Base-by-base conservation (phyloP, 2,888 invertebrate genomes). In the Petrophora chlorosata region DNA sequence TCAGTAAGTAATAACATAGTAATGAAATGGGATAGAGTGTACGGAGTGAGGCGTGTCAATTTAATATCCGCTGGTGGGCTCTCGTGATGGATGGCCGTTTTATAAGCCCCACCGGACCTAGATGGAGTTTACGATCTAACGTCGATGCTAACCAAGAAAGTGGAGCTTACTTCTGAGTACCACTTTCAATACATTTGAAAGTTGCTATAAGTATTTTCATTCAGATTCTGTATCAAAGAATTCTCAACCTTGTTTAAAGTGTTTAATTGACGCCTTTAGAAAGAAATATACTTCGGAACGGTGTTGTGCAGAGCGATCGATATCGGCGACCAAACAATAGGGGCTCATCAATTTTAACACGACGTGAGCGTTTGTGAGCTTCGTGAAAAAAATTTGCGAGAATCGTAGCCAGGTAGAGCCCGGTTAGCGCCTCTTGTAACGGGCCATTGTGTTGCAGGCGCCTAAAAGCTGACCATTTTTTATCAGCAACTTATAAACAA, bases 21-120 rank as follows among this genome's bases (percentile, higher is more conserved):
- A 79, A 83, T 79, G 76, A 69, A 67, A 77, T 72, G 68, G 76
- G 74, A 74, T 73, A 64, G 65, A 76, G 79, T 76, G 77, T 70
- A 69, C 70, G 52, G 67, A 73, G 67, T 61, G 66, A 81, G 85
- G 83, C 85, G 86, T 82, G 86, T 85, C 87, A 77, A 84, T 82
- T 81, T 82, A 82, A 87, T 88, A 87, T 86, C 85, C 85, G 83
- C 71, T 70, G 82, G 78, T 80, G 79, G 77, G 65, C 74, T 63
- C 59, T 65, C 63, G 70, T 86, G 82, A 85, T 84, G 70, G 80
- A 85, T 84, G 81, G 67, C 59, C 60, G 67, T 77, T 84, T 84
- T 80, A 86, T 85, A 83, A 75, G 73, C 71, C 71, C 73, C 70
- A 60, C 65, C 72, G 70, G 67, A 73, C 68, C 59, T 58, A 58